These are phyloP conservation scores for Epizoanthus stellaris DNA, from an alignment of 92 coral and sea anemone genomes.

Conservation along the genomic window DNA sequence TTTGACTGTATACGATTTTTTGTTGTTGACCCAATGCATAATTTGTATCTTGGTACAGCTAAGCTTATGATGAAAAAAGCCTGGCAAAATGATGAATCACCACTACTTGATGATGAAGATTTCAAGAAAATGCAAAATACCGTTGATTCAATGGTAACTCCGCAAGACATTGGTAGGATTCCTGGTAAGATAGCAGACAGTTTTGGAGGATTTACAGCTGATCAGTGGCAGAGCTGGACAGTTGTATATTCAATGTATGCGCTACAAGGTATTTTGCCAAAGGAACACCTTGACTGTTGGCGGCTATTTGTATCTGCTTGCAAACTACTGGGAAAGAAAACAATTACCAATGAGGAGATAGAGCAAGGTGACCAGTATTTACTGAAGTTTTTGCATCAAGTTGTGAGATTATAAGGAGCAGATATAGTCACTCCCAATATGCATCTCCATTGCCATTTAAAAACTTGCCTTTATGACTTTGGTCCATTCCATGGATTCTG, in stretches of 20 bases:
- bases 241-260: conserved; percentile 58
- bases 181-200: conserved; percentile 62
- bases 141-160: conserved; percentile 56
- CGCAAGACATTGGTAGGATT: conserved; percentile 67
- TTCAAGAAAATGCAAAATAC: conserved; percentile 53
- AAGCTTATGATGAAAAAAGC: conserved; percentile 65
- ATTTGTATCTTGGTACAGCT: conserved; percentile 63
- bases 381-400: conserved; percentile 31
- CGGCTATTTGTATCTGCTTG: conserved; percentile 58
- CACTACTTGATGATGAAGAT: conserved; percentile 38
- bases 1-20: conserved; percentile 69
- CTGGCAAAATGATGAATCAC: conserved; percentile 58
- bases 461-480: conserved; percentile 54
- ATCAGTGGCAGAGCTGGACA: conserved; percentile 77
- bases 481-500: conserved; percentile 69
- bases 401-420: conserved; percentile 57
- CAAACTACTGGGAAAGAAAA: conserved; percentile 59
- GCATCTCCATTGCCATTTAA: conserved; percentile 69
- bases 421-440: conserved; percentile 67
- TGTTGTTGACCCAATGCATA: conserved; percentile 70
- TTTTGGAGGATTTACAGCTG: conserved; percentile 71
- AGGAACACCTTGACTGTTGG: conserved; percentile 68
- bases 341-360: conserved; percentile 46
- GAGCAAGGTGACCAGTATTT: conserved; percentile 48
- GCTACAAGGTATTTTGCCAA: conserved; percentile 58